Evolutionary conservation across 2,888 invertebrate genomes (phyloP).

Genomic region (Agrotis segetum): DNA sequence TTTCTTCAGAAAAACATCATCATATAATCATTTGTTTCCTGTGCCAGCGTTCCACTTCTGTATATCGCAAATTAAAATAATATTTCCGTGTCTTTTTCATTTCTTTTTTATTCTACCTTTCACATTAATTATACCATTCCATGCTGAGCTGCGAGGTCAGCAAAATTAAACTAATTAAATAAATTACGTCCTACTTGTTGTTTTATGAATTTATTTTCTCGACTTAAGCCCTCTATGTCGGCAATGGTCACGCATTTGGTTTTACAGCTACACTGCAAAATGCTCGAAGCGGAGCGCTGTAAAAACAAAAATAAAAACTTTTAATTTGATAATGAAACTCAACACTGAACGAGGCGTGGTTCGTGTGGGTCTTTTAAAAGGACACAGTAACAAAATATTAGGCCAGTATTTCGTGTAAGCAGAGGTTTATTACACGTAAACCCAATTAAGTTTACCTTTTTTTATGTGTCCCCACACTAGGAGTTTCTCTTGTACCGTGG

Average conservation of each 20-base stretch:
- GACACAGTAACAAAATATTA: neutral
- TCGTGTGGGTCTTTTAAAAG: constrained; percentile 14
- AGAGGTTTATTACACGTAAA: neutral
- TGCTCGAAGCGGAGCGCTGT: constrained; percentile 22
- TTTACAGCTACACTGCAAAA: constrained; percentile 33
- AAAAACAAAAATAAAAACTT: constrained; percentile 58
- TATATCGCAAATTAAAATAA: neutral
- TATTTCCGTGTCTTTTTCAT: neutral
- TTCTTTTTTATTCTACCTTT: constrained; percentile 1
- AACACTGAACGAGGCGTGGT: constrained; percentile 15
- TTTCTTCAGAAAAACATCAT: too few species aligned
- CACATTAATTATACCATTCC: neutral
- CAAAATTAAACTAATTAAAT: constrained; percentile 36
- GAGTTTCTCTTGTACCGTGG: too few species aligned
- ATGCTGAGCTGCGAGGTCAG: neutral
- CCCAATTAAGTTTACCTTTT: neutral
- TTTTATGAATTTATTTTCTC: constrained; percentile 40
- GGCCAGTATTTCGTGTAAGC: neutral
- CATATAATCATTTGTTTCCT: too few species aligned
- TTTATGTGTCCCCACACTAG: too few species aligned
- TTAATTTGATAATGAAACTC: constrained; percentile 54
- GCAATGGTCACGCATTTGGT: constrained; percentile 43
- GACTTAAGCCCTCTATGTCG: constrained; percentile 32
- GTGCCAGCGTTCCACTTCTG: neutral
- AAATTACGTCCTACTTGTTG: constrained; percentile 30